Base-by-base conservation (phyloP, 2,888 invertebrate species). In the Drosophila helvetica region DNA sequence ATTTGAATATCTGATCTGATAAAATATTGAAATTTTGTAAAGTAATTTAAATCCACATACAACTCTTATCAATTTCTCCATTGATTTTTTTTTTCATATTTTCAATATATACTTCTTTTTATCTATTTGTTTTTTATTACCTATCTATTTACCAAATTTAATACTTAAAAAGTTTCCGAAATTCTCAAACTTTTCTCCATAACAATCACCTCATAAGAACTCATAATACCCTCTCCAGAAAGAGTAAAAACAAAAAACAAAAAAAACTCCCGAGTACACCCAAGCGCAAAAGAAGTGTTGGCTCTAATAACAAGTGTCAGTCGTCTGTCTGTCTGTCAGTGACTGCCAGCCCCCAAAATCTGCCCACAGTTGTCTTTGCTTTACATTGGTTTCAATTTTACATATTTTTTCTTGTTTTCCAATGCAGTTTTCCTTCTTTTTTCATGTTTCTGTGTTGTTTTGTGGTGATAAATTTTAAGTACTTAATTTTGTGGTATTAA, bases 261-360 rank as follows among this genome's bases (percentile, higher is more conserved):
- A 30, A 10, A 53, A 22, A 30, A 25, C 12, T 33, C 18, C 17
- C 7, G 52, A 54, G 63, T 42, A 79, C 81, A 75, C 81, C 81
- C 79, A 81, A 67, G 66, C 76, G 53, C 38, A 38, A n/a, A 15
- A 51, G 77, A 48, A 69, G 81, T 79, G 85, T 77, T 81, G 78
- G 74, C 74, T 70, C 58, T 85, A 86, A 85, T 74, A 86, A 89
- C 85, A 86, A 89, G 88, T 89, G 86, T 86, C 75, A 80, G 89
- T 66, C 85, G 89, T 88, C 86, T 86, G 86, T 86, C 75, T 78
- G 89, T 66, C 69, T 78, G 88, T 78, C 86, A 77, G 74, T 38
- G 38, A 38, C 71, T 74, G 79, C 73, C 82, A 78, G 81, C 84
- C 74, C 79, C 80, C 77, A 77, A 83, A 74, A 61, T 67, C 85